Conservation (phyloP, 1,140 invertebrate species). For the Drepana arcuata region DNA sequence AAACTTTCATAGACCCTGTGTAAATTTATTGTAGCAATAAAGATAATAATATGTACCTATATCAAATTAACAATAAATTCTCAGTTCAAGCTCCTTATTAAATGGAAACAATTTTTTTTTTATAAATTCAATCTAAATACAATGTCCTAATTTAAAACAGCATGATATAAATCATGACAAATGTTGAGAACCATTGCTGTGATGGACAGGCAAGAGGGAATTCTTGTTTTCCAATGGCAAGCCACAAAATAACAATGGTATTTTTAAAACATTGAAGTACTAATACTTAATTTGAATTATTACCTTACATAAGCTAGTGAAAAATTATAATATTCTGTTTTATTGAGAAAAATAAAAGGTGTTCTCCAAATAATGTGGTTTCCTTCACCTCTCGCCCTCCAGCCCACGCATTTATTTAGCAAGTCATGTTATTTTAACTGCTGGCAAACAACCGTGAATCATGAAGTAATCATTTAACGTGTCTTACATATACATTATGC, state of each 20-base stretch:
- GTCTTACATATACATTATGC: too few relatives aligned
- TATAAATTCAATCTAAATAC: conserved; percentile 30
- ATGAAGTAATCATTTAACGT: too few relatives aligned
- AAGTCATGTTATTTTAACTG: conserved; percentile 46
- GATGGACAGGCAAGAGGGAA: too few relatives aligned
- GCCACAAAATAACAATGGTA: too few relatives aligned
- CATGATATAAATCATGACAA: too few relatives aligned
- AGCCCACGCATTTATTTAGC: conserved; percentile 28
- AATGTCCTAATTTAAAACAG: too few relatives aligned
- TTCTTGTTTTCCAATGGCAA: too few relatives aligned
- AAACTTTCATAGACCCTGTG: conserved; percentile 88
- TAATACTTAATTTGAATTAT: conserved; percentile 45
- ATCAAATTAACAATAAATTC: conserved; percentile 59
- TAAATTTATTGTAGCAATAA: conserved; percentile 64
- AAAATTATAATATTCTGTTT: conserved; percentile 70
- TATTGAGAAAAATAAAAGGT: conserved; percentile 62
- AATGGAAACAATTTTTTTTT: conserved; percentile 58
- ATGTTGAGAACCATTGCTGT: too few relatives aligned
- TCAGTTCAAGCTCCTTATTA: conserved; percentile 50
- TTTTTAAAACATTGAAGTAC: conserved; percentile 30
- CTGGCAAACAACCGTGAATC: conserved; percentile 30
- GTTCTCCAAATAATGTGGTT: conserved; percentile 48
- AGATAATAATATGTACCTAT: conserved; percentile 47
- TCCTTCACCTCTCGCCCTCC: conserved; percentile 17
- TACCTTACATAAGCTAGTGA: conserved; percentile 63